phyloP scores from a whole-genome alignment of 2,888 invertebrate species.

The Xanthorhoe designata region DNA sequence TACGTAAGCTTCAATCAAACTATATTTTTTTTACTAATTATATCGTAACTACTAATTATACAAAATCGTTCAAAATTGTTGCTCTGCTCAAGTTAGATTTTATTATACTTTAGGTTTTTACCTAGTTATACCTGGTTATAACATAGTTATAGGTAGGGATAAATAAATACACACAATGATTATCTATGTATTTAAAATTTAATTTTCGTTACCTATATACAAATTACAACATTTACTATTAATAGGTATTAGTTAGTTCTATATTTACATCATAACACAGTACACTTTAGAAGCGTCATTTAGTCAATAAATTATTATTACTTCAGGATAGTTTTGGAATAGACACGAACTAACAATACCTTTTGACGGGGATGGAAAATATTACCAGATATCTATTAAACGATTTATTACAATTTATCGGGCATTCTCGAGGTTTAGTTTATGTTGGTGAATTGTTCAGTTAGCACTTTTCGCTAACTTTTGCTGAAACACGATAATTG shows the following conservation, averaged over 20 bases:
- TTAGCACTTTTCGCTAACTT: too few species aligned
- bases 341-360: conserved; percentile 67
- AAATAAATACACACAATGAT: conserved; percentile 72
- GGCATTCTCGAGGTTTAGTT: too few species aligned
- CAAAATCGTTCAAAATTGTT: too few species aligned
- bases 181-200: conserved; percentile 86
- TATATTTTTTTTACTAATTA: too few species aligned
- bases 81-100: too few species aligned
- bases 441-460: too few species aligned
- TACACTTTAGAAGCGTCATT: conserved; percentile 85
- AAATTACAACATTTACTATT: conserved; percentile 86
- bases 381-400: background rate
- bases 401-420: too few species aligned
- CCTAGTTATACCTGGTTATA: too few species aligned
- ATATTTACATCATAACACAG: conserved; percentile 83
- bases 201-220: conserved; percentile 86
- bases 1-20: too few species aligned
- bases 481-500: too few species aligned
- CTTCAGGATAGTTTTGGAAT: conserved; percentile 79
- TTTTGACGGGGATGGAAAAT: conserved; percentile 55
- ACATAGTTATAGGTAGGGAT: conserved; percentile 15
- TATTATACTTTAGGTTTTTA: too few species aligned
- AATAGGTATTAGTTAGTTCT: conserved; percentile 82
- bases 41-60: too few species aligned
- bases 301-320: conserved; percentile 73